Evolutionary conservation across 2,888 invertebrate species (phyloP), one percentile per base, ranked within the genome.

Genomic region (Cryptus armator): DNA sequence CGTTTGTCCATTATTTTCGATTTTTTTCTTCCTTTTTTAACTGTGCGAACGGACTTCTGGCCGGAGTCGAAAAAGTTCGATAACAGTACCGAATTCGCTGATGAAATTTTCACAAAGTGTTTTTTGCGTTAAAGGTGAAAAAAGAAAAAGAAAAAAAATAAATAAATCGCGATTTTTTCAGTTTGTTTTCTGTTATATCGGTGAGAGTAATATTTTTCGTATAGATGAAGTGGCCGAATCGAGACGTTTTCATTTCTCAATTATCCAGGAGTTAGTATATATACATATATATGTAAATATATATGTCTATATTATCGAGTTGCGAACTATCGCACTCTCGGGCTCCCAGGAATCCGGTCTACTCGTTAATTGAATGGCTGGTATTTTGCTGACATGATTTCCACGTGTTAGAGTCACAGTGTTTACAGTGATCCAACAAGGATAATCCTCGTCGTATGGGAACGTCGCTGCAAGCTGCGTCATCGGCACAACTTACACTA

Each of bases 381-480:
- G 87, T 90, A 89, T 89, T 90, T 83, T 64, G 75, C 87, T 89
- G 89, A 89, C 89, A 89, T 89, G 56, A 78, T 80, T 89, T 88
- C 87, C 88, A 89, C 85, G 81, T 87, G 87, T 80, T 87, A 88
- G 87, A 90, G 87, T 87, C 84, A 90, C 88, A 59, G 92, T 91
- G 37, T 91, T 93, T 93, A 87, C 92, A 93, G 93, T 93, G 91
- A 90, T 91, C 90, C 92, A 91, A 91, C 91, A 91, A 91, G 91
- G 92, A 92, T 72, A 90, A 77, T 92, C 91, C 90, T 91, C 92
- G 91, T 92, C 92, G 90, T 91, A 91, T 92, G 92, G 92, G 92
- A 93, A 93, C 91, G 91, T 92, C 92, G 91, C 92, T 92, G 92
- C 93, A 93, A 93, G 93, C 93, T 94, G 93, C 93, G 93, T 94